Evolutionary conservation across 2,797 vertebrate genomes (phyloP), one percentile per base, ranked within the genome.

Genomic region (Cephalopachus bancanus): DNA sequence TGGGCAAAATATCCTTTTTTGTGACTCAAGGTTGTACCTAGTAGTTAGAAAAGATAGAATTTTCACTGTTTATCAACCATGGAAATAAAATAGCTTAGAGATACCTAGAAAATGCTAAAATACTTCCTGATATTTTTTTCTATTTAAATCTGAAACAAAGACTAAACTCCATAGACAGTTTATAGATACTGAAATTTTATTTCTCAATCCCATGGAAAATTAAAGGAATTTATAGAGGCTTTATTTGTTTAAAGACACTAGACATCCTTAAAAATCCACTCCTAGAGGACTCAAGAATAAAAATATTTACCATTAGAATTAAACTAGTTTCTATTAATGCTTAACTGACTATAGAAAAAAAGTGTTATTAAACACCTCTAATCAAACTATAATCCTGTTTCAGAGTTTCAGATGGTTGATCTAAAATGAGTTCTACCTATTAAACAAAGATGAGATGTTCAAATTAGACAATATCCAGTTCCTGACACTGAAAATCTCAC

Each of bases 151-250:
- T 94, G 78, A 91, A 94, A 78, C n/a, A 67, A 95, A 89, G 80
- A 86, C 87, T 95, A 87, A 94, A 91, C 5, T 75, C 76, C 71
- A 88, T 0, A 97, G 69, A 76, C 67, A 93, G 55, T 74, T 94
- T 94, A 92, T 2, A 84, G 80, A 84, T 71, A 89, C 53, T 85
- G 44, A 86, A 93, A 96, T 64, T 87, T 96, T 96, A 93, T 94
- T 89, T 97, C 93, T 96, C 94, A 79, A 83, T 60, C 74, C 51
- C 90, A 83, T 64, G 75, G 62, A 94, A 97, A 95, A 87, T 67
- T 83, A 93, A 96, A 93, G 49, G 69, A 60, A 64, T 57, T 37
- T 75, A 17, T 71, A 83, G 80, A 93, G 60, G 20, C 79, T 33
- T 12, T 53, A 49, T 57, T 84, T 62, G 64, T 87, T 69, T 30